Evolutionary conservation across 2,888 invertebrate genomes (phyloP).

Genomic region (Agelastica alni): DNA sequence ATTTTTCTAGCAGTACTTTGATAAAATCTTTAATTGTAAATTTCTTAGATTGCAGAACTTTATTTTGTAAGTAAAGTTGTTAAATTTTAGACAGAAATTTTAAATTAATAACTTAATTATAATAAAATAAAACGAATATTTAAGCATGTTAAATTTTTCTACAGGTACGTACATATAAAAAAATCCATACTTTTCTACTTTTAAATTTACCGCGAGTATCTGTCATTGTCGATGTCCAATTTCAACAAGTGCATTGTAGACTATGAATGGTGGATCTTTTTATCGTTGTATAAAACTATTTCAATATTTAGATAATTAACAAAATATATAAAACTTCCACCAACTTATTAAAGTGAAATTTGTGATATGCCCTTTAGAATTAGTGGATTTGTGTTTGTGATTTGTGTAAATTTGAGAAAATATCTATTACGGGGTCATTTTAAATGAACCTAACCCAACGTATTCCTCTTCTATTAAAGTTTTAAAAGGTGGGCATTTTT

Average conservation of each 20-base stretch:
- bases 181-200: slow-evolving; percentile 8
- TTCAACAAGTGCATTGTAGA: slow-evolving; percentile 57
- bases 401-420: slow-evolving; percentile 47
- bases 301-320: slow-evolving; percentile 38
- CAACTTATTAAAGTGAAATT: slow-evolving; percentile 46
- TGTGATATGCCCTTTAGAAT: slow-evolving; percentile 52
- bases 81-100: too few relatives aligned
- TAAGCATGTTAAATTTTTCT: too few relatives aligned
- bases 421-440: slow-evolving; percentile 47
- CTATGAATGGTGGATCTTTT: slow-evolving; percentile 52
- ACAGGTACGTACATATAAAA: too few relatives aligned
- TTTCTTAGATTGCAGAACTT: too few relatives aligned
- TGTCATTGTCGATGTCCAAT: slow-evolving; percentile 43
- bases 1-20: too few relatives aligned
- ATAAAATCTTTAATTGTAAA: too few relatives aligned
- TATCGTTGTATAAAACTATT: slow-evolving; percentile 46
- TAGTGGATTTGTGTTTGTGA: slow-evolving; percentile 43
- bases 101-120: too few relatives aligned
- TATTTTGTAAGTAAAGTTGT: too few relatives aligned
- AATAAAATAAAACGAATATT: too few relatives aligned
- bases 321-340: slow-evolving; percentile 41
- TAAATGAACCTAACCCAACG: slow-evolving; percentile 57
- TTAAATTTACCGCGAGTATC: slow-evolving; percentile 43
- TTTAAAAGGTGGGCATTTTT: slow-evolving; percentile 34
- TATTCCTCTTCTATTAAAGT: slow-evolving; percentile 41